Base-by-base conservation (phyloP, 2,797 vertebrate species). In the Diglossa cyanea region DNA sequence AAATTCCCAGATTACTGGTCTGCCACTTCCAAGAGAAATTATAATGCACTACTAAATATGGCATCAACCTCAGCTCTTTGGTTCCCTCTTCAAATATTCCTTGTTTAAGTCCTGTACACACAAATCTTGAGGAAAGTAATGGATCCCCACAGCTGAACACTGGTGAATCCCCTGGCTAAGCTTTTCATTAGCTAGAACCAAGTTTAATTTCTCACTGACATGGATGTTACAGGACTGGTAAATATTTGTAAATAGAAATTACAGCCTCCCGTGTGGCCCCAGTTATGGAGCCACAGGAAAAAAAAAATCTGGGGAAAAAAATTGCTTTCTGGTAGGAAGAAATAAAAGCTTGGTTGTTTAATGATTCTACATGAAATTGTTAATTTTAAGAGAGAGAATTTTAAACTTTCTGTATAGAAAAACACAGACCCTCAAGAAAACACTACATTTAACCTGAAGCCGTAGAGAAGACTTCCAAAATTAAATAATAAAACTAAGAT, bases 1-100 rank as follows among this genome's bases (percentile, higher is more conserved):
- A 93, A 96, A 95, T 89, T 76, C 82, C 88, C 92, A 92, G 83
- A 93, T 95, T 96, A 89, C 51, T 76, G 65, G 67, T 84, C 82
- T 94, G 14, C 50, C 9, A 33, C 93, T 94, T 94, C 78, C 82
- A 96, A 88, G 72, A 86, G 78, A 81, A 96, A 96, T 90, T 86
- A 72, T 5, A 80, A 13, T 80, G 76, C 50, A 40, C 70, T 44
- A 6, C 50, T 67, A 84, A 94, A 85, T 35, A 57, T 6, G 73
- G 63, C 68, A 77, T 50, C 55, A 18, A 74, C 67, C 68, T 71
- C 80, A 72, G 62, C 74, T 88, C 53, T 74, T 77, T 74, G 79
- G 13, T 85, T 55, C 76, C 31, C 31, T 40, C 55, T 66, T 68
- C 91, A 86, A 93, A 62, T 31, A 76, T 6, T 6, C 44, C 61